Conservation (phyloP, 2,797 vertebrate genomes). For the Diplodus puntazzo region DNA sequence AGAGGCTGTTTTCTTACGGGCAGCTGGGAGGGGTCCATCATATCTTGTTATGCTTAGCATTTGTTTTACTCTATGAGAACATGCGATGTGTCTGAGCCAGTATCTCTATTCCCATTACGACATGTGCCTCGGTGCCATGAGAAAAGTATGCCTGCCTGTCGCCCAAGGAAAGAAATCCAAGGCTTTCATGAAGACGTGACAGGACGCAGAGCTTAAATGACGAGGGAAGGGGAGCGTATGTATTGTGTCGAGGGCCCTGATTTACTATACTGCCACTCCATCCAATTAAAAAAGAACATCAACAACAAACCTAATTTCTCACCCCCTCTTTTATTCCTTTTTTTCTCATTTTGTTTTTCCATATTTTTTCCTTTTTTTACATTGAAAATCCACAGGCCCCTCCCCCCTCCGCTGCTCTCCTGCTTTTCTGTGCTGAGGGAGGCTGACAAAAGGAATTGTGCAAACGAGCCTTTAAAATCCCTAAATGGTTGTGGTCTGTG, state of each 20-base stretch:
- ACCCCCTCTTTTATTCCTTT: conserved; percentile 55
- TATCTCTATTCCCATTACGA: conserved; percentile 83
- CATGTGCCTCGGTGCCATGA: conserved; percentile 72
- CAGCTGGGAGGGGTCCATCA: conserved; percentile 48
- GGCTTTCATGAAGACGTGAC: conserved; percentile 36
- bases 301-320: conserved; percentile 63
- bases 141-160: conserved; percentile 65
- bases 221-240: background rate
- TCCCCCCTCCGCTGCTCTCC: conserved; percentile 72
- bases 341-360: conserved; percentile 63
- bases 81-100: conserved; percentile 72
- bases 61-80: conserved; percentile 78
- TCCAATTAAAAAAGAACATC: conserved; percentile 75
- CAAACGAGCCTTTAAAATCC: conserved; percentile 99
- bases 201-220: conserved; percentile 47
- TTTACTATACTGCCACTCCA: conserved; percentile 48
- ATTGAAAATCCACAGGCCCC: conserved; percentile 55
- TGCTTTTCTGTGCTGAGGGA: conserved; percentile 89
- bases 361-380: conserved; percentile 63
- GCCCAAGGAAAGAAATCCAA: conserved; percentile 54
- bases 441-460: conserved; percentile 98
- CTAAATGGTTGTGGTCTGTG: conserved; percentile 92
- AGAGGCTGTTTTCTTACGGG: conserved; percentile 78
- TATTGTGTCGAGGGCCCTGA: conserved; percentile 17
- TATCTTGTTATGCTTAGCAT: conserved; percentile 79